phyloP scores from a whole-genome alignment of 1,140 invertebrate genomes.

The Drosophila grimshawi region DNA sequence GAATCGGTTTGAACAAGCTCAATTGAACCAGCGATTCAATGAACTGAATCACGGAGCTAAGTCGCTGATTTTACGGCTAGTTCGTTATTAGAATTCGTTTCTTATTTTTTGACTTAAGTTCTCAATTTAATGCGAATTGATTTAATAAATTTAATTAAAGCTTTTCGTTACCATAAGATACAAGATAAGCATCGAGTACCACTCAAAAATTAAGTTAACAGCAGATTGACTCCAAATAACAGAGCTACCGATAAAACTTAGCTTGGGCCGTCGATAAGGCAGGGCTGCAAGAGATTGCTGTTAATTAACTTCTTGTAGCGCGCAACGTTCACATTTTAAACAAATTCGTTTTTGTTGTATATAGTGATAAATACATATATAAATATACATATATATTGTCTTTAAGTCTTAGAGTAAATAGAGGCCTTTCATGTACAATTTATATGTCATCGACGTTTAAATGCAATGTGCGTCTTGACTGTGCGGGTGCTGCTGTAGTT shows the following conservation, averaged over 20 bases:
- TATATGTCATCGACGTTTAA: constrained; percentile 34
- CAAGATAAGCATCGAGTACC: neutral
- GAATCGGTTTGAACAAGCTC: constrained; percentile 1
- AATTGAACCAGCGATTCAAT: constrained; percentile 9
- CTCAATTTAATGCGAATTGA: neutral
- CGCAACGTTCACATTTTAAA: neutral
- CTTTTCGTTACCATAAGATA: too few species aligned
- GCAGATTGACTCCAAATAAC: neutral
- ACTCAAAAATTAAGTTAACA: neutral
- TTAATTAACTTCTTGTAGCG: neutral
- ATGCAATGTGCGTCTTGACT: constrained; percentile 61
- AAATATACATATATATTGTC: constrained; percentile 32
- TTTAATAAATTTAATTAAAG: neutral
- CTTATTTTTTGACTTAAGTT: neutral
- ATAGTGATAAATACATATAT: too few species aligned
- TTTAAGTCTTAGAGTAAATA: constrained; percentile 29
- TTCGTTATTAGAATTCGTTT: neutral
- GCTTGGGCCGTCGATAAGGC: constrained; percentile 2
- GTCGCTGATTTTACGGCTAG: neutral
- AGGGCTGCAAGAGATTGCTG: neutral
- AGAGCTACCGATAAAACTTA: constrained; percentile 8
- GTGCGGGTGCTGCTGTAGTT: neutral
- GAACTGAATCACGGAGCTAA: neutral
- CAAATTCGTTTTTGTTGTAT: neutral
- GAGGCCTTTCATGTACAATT: constrained; percentile 11